Base-by-base conservation (phyloP, 1,140 invertebrate genomes). In the Camponotus floridanus region DNA sequence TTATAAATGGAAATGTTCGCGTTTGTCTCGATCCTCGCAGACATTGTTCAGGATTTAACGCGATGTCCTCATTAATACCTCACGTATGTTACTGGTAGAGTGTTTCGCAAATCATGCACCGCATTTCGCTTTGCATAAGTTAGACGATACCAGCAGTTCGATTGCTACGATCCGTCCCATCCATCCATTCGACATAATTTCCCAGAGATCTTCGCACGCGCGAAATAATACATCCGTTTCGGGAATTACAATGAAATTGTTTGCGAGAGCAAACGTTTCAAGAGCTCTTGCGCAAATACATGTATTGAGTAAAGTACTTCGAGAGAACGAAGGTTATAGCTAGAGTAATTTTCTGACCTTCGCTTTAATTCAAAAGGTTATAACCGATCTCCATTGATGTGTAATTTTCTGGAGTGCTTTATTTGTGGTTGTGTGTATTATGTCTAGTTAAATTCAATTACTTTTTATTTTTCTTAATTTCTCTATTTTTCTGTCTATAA, bases 331-430 rank as follows among this genome's bases (percentile, higher is more conserved):
- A 65, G 45, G 86, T 59, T 74, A n/a, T 36, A 48, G 62, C 45
- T 45, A 86, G 83, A 31, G 62, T 73, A 88, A 91, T 88, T 88
- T 76, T 64, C 76, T 55, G 74, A 80, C n/a, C 71, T 84, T 84
- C 48, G 76, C 70, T 85, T 92, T 90, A 91, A 85, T 85, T 87
- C 78, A 87, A 92, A 92, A 92, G 89, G 87, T 91, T 92, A 31
- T 84, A 87, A 79, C 74, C 87, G 86, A 87, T 91, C 13, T 48
- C 88, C 76, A 78, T 78, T 57, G 68, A 84, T 65, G 71, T 81
- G 86, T 87, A 87, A 91, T 90, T 90, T 87, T 85, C 87, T 91
- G 84, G 83, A 88, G 42, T 62, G 39, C 36, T 76, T 45, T 33
- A 15, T 4, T 70, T 21, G 15, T 6, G 9, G 18, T 5, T 15